Evolutionary conservation across 2,888 invertebrate genomes (phyloP).

Genomic region (Agapostemon virescens): DNA sequence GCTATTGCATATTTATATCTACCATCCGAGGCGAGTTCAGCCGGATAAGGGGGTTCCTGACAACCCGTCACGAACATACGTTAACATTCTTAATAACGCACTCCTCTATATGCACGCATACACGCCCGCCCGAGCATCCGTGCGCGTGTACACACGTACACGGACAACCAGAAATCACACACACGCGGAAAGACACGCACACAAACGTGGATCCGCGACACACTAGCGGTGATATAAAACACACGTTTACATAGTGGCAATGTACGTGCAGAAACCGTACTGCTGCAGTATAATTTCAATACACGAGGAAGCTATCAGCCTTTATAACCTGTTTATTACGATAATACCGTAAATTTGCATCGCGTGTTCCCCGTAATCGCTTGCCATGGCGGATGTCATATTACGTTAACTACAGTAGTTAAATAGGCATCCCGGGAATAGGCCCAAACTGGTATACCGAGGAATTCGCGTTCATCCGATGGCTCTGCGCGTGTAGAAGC

Average conservation of each 20-base stretch:
- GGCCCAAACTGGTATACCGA: slow-evolving; percentile 57
- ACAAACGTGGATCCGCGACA: not conserved
- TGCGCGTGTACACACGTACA: slow-evolving; percentile 13
- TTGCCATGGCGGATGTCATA: slow-evolving; percentile 71
- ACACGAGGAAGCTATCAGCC: slow-evolving; percentile 72
- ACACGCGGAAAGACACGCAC: not conserved
- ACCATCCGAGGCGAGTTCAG: slow-evolving; percentile 69
- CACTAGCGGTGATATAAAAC: slow-evolving; percentile 33
- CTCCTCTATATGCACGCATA: slow-evolving; percentile 40
- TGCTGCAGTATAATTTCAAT: slow-evolving; percentile 68
- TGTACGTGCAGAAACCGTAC: slow-evolving; percentile 51
- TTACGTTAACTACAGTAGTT: slow-evolving; percentile 71
- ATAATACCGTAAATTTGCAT: slow-evolving; percentile 75
- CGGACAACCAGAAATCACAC: not conserved
- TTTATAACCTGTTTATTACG: slow-evolving; percentile 76
- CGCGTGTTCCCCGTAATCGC: slow-evolving; percentile 69
- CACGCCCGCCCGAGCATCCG: slow-evolving; percentile 69
- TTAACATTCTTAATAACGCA: slow-evolving; percentile 74
- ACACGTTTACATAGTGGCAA: slow-evolving; percentile 35
- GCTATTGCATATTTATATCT: slow-evolving; percentile 79
- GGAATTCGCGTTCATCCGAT: slow-evolving; percentile 53
- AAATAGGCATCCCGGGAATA: slow-evolving; percentile 67
- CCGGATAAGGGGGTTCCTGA: slow-evolving; percentile 71
- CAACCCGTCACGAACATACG: slow-evolving; percentile 76
- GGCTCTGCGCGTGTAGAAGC: not conserved